Evolutionary conservation across 2,797 vertebrate species (phyloP), one percentile per base, ranked within the genome.

Genomic region (Sebastiscus tertius): DNA sequence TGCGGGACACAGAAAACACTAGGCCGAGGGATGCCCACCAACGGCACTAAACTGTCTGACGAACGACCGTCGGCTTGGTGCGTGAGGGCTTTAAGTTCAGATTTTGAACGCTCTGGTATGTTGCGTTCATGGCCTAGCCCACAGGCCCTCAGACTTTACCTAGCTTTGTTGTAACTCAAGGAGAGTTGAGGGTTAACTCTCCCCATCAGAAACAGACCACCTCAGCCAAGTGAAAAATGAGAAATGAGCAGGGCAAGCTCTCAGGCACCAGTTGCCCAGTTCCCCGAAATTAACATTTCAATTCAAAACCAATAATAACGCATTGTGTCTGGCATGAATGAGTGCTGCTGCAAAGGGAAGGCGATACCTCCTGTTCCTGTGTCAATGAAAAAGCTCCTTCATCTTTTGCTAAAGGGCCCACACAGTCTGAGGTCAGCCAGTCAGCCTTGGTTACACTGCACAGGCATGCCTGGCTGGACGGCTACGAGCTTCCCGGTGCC

Each of bases 221-320:
- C 83, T 92, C 88, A 70, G 93, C 93, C 89, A 92, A 95, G 94
- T 93, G 96, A 96, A 97, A 98, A 97, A 97, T 95, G 96, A 97
- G 97, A 96, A 96, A 96, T 96, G 96, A 95, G 93, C 95, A 93
- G 96, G 95, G 91, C 79, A 83, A 96, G 75, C 96, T 93, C 95
- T 91, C 81, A 90, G 96, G 92, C 88, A 54, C 95, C 94, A 94
- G 95, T 96, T 93, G 91, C 92, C 89, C 91, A 82, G 96, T 96
- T 97, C 97, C 95, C 95, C 20, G 95, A 97, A 98, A 98, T 99
- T 98, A 98, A 97, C 97, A 98, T 99, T 97, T 98, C 97, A 98
- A 98, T 98, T 98, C 97, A 97, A 96, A 97, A 96, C 95, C 95
- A 96, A 97, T 98, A 98, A 97, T 97, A 97, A 98, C 95, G 96